phyloP scores from a whole-genome alignment of 2,797 vertebrate genomes.

The Onychomys arenicola region DNA sequence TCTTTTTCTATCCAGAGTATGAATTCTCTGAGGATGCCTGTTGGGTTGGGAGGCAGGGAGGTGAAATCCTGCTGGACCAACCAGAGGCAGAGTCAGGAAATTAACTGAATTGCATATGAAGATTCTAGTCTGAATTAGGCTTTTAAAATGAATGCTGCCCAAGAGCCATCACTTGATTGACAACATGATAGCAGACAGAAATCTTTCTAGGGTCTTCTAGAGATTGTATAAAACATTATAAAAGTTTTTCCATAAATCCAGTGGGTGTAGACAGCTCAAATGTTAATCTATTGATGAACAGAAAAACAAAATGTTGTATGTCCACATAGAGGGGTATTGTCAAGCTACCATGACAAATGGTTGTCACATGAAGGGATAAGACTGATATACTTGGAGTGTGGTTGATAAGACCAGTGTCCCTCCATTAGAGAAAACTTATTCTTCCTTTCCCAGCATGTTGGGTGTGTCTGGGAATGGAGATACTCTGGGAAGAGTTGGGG shows the following conservation, averaged over 20 bases:
- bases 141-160: background rate
- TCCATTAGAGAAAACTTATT: background rate
- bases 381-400: background rate
- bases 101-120: background rate
- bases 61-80: background rate
- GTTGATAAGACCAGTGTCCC: background rate
- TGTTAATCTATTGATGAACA: background rate
- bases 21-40: background rate
- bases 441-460: background rate
- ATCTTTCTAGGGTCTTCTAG: constrained; percentile 14
- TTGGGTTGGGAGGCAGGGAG: background rate
- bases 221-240: background rate
- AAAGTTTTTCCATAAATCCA: background rate
- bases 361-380: background rate
- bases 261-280: background rate
- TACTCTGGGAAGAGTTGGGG: too few species aligned
- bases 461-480: background rate
- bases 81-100: background rate
- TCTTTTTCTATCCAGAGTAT: background rate
- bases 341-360: background rate
- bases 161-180: background rate
- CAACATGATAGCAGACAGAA: background rate
- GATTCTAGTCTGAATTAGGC: background rate
- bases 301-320: background rate
- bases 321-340: background rate